phyloP scores from a whole-genome alignment of 2,113 vertebrate species.

The Planiliza haematocheilus region DNA sequence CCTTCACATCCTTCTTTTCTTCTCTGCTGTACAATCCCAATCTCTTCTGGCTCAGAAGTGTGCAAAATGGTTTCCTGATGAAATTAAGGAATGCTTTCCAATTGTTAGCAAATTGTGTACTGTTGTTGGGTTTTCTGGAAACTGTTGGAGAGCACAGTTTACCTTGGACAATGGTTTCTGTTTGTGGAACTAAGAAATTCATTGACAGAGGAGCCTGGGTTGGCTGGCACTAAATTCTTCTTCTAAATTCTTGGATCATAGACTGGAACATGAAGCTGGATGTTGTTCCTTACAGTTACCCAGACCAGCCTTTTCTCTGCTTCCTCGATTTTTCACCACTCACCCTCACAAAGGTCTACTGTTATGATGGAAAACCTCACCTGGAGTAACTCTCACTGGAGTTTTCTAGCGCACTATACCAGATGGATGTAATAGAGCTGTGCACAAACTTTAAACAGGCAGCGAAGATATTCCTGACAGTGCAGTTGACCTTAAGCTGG shows the following conservation, averaged over 20 bases:
- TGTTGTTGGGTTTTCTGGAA: constrained; percentile 47
- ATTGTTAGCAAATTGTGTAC: constrained; percentile 25
- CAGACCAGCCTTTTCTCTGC: constrained; percentile 13
- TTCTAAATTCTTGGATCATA: constrained; percentile 25
- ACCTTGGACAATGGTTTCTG: constrained; percentile 43
- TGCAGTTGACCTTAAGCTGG: background rate
- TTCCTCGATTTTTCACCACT: background rate
- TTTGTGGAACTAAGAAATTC: constrained; percentile 41
- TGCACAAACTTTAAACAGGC: background rate
- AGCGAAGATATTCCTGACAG: background rate
- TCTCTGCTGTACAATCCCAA: constrained; percentile 13
- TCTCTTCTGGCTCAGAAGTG: constrained; percentile 3
- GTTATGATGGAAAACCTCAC: constrained; percentile 3
- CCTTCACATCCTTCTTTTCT: constrained; percentile 3
- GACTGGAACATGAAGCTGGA: constrained; percentile 26
- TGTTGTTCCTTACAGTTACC: constrained; percentile 12
- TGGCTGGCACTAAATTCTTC: constrained; percentile 34
- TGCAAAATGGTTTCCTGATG: constrained; percentile 28
- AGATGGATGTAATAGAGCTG: background rate
- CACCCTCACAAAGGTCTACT: background rate
- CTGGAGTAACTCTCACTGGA: background rate
- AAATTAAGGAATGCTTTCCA: constrained; percentile 42
- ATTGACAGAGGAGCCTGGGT: constrained; percentile 28
- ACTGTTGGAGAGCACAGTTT: constrained; percentile 29
- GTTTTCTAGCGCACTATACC: background rate